These are phyloP conservation scores for Acleris holmiana DNA, from an alignment of 2,888 invertebrate genomes.

Conservation along the genomic window DNA sequence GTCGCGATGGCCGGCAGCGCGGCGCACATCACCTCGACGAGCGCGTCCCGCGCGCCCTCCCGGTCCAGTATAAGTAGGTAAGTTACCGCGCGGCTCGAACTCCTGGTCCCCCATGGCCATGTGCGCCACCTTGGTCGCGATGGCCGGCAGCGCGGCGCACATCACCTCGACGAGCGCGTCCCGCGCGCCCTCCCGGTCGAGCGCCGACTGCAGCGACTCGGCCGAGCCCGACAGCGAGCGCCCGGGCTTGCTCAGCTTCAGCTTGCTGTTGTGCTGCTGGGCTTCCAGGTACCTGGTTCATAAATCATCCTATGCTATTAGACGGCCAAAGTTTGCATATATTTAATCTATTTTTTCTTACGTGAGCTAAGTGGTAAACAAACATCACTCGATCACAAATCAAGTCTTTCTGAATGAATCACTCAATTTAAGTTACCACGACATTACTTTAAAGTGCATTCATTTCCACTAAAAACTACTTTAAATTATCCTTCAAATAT, in stretches of 20 bases:
- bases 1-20: constrained; percentile 77
- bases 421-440: too few species aligned
- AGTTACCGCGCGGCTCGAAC: constrained; percentile 57
- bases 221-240: constrained; percentile 63
- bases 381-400: too few species aligned
- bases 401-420: too few species aligned
- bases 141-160: constrained; percentile 74
- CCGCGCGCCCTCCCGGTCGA: constrained; percentile 66
- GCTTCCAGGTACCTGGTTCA: constrained; percentile 82
- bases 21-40: constrained; percentile 79
- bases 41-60: too few species aligned
- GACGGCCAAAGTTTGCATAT: too few species aligned
- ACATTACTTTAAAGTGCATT: too few species aligned
- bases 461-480: too few species aligned
- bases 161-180: constrained; percentile 82
- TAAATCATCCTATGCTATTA: too few species aligned
- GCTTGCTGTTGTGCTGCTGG: constrained; percentile 74
- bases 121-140: constrained; percentile 73
- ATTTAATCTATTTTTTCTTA: too few species aligned
- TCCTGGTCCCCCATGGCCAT: constrained; percentile 51
- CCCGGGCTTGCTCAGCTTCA: constrained; percentile 59
- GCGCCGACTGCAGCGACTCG: constrained; percentile 57
- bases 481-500: too few species aligned
- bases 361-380: too few species aligned
- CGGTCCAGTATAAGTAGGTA: not conserved